phyloP scores from a whole-genome alignment of 1,140 invertebrate species.

The Lepidostoma basale region DNA sequence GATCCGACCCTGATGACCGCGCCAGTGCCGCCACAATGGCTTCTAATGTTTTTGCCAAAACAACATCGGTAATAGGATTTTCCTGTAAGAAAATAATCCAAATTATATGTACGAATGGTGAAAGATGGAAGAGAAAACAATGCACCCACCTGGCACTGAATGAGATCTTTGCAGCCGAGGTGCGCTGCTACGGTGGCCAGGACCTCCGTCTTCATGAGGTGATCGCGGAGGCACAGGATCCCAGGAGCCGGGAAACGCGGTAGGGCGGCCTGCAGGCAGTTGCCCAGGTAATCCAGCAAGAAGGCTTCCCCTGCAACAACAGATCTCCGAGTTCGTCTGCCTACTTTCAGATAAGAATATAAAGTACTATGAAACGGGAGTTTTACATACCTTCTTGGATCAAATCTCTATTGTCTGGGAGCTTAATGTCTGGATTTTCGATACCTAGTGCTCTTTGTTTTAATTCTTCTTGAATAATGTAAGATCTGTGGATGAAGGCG shows the following conservation, averaged over 20 bases:
- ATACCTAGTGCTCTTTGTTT: slow-evolving; percentile 74
- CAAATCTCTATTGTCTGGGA: slow-evolving; percentile 73
- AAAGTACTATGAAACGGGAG: background rate
- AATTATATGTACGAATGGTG: background rate
- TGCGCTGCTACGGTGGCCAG: slow-evolving; percentile 72
- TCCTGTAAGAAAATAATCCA: slow-evolving; percentile 62
- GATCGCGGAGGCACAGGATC: slow-evolving; percentile 65
- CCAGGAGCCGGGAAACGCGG: slow-evolving; percentile 76
- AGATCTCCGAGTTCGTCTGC: background rate
- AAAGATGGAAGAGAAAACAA: background rate
- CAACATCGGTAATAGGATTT: slow-evolving; percentile 72
- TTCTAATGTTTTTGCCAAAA: slow-evolving; percentile 76
- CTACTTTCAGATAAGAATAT: no score
- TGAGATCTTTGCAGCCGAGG: slow-evolving; percentile 83
- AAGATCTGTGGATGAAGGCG: slow-evolving; percentile 83
- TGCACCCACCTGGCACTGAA: slow-evolving; percentile 72
- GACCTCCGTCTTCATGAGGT: slow-evolving; percentile 70
- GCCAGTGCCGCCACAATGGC: slow-evolving; percentile 84
- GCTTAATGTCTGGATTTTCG: slow-evolving; percentile 61
- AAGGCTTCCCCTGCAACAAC: slow-evolving; percentile 53
- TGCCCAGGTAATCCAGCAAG: slow-evolving; percentile 53
- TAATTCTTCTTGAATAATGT: slow-evolving; percentile 73
- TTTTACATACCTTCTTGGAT: slow-evolving; percentile 65
- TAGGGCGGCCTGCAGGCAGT: slow-evolving; percentile 65
- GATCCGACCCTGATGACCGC: slow-evolving; percentile 64